Conservation (phyloP, 23 tunicate genomes). For the Ascidia mentula region DNA sequence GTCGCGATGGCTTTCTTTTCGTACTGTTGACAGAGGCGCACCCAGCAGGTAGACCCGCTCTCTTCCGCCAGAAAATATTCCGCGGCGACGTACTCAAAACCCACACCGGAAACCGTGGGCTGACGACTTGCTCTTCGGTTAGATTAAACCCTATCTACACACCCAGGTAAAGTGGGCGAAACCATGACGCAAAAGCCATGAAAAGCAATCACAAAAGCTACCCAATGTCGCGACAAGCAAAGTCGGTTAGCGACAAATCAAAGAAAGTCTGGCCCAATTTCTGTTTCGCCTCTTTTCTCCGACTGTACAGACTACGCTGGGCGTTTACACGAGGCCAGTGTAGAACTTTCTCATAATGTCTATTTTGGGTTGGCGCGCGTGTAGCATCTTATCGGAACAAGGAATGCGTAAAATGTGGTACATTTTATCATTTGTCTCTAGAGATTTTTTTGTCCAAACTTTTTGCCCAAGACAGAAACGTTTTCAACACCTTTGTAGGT, state of each 20-base stretch:
- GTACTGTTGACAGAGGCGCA: background rate
- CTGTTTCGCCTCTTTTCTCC: background rate
- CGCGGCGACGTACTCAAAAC: background rate
- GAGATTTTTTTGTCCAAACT: background rate
- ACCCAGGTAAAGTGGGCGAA: conserved; percentile 1
- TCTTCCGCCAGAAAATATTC: conserved; percentile 3
- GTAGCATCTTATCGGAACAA: background rate
- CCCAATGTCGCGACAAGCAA: background rate
- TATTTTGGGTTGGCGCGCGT: background rate
- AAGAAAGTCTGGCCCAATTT: background rate
- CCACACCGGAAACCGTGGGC: conserved; percentile 1
- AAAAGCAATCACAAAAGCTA: background rate
- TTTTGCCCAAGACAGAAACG: no score
- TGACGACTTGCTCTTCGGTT: background rate
- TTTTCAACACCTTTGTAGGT: background rate
- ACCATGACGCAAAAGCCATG: background rate
- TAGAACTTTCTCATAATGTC: conserved; percentile 1
- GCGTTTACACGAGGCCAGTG: no score
- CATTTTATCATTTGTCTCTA: background rate
- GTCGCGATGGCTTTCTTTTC: background rate
- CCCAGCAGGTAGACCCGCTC: background rate
- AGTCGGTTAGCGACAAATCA: conserved; percentile 8
- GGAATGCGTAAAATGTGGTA: background rate
- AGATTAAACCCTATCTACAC: background rate
- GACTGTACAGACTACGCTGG: no score